phyloP scores from a whole-genome alignment of 2,888 invertebrate species.

The Andrena chrysosceles region DNA sequence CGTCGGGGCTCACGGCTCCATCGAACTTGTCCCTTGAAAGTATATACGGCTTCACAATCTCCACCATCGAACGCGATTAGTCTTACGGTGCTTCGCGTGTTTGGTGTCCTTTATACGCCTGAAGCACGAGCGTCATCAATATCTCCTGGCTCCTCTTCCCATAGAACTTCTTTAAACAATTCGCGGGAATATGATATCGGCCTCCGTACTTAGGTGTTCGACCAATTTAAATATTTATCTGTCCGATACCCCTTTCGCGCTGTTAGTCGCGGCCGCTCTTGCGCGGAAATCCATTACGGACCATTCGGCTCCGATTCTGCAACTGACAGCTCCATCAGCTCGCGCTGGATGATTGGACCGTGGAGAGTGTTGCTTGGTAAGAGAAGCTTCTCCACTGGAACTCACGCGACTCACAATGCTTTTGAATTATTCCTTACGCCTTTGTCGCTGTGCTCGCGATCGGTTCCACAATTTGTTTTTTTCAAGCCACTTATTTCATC shows the following conservation, averaged over 20 bases:
- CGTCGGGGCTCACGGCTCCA: conserved; percentile 42
- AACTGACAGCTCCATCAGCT: conserved; percentile 71
- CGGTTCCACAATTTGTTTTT: not conserved
- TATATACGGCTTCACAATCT: conserved; percentile 30
- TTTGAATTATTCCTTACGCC: conserved; percentile 63
- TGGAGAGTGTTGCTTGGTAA: conserved; percentile 65
- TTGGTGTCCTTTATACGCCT: not conserved
- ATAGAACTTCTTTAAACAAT: conserved; percentile 27
- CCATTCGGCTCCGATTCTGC: conserved; percentile 71
- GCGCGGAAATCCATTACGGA: conserved; percentile 69
- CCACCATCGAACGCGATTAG: conserved; percentile 39
- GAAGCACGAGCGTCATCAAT: not conserved
- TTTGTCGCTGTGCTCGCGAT: not conserved
- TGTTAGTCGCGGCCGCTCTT: conserved; percentile 55
- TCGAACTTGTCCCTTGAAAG: conserved; percentile 46
- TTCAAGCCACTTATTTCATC: conserved; percentile 8
- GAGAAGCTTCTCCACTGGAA: conserved; percentile 60
- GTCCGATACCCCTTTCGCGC: conserved; percentile 65
- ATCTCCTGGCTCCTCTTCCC: not conserved
- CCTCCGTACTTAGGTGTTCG: conserved; percentile 22
- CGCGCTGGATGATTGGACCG: conserved; percentile 65
- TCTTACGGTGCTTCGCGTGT: not conserved
- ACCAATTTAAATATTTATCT: conserved; percentile 70
- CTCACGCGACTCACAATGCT: conserved; percentile 43
- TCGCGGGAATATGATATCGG: not conserved